These are phyloP conservation scores for pig (Sus scrofa) DNA, from an alignment of 2,113 vertebrate genomes.

Conservation along the genomic window DNA sequence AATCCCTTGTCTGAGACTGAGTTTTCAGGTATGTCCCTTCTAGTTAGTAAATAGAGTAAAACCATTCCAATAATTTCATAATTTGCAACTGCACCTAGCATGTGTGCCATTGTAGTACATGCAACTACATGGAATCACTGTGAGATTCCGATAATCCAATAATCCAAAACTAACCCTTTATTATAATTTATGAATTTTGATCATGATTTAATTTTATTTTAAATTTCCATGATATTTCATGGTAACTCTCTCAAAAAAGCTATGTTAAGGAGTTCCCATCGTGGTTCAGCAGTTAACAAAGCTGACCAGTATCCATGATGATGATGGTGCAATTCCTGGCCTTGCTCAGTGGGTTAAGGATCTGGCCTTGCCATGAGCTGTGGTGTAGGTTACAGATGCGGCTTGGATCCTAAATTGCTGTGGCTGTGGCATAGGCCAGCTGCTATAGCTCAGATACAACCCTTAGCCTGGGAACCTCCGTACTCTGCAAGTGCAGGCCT, in stretches of 20 bases:
- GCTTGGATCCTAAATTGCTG: too few relatives aligned
- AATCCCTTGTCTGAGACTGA: not conserved
- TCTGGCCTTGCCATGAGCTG: too few relatives aligned
- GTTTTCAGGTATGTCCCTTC: not conserved
- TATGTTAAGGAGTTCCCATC: not conserved
- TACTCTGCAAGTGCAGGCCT: too few relatives aligned
- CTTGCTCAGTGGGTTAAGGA: too few relatives aligned
- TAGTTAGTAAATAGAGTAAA: not conserved
- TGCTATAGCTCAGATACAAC: too few relatives aligned
- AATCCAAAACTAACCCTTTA: not conserved
- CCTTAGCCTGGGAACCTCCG: too few relatives aligned
- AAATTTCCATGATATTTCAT: not conserved
- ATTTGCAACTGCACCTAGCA: not conserved
- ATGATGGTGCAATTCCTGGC: too few relatives aligned
- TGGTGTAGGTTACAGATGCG: too few relatives aligned
- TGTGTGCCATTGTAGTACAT: not conserved
- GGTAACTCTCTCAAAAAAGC: not conserved
- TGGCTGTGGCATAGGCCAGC: too few relatives aligned
- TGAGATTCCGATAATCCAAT: not conserved
- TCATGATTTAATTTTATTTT: not conserved
- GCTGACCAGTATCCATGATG: too few relatives aligned
- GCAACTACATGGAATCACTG: not conserved
- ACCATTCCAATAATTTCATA: not conserved
- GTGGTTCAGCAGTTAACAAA: too few relatives aligned
- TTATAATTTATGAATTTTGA: not conserved